phyloP scores from a whole-genome alignment of 2,888 invertebrate genomes.

The Sepioteuthis lessoniana region DNA sequence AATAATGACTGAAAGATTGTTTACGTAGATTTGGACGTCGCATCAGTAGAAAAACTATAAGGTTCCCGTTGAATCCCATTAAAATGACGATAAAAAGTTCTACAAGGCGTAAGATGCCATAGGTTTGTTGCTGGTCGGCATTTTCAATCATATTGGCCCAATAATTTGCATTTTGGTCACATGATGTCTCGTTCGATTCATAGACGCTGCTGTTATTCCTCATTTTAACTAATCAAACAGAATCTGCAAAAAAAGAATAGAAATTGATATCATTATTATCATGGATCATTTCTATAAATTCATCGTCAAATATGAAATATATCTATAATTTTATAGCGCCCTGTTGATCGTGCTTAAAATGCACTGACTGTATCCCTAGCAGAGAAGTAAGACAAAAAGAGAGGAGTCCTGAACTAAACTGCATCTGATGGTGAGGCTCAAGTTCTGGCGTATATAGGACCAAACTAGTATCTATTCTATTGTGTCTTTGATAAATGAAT shows the following conservation, averaged over 20 bases:
- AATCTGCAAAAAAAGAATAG: neutral
- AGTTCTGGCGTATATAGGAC: too few relatives aligned
- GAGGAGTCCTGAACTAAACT: too few relatives aligned
- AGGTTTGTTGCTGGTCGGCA: slow-evolving; percentile 47
- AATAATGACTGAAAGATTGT: slow-evolving; percentile 51
- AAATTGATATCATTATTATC: too few relatives aligned
- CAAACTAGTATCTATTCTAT: too few relatives aligned
- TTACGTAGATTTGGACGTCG: slow-evolving; percentile 45
- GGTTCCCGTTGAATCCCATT: slow-evolving; percentile 51
- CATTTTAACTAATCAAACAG: neutral
- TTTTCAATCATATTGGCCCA: slow-evolving; percentile 52
- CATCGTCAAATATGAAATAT: too few relatives aligned
- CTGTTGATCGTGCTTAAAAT: too few relatives aligned
- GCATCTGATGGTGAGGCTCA: too few relatives aligned
- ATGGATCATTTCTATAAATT: too few relatives aligned
- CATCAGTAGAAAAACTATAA: slow-evolving; percentile 50
- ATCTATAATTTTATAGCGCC: too few relatives aligned
- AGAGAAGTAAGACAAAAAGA: too few relatives aligned
- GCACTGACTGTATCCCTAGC: too few relatives aligned
- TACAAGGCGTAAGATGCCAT: slow-evolving; percentile 48
- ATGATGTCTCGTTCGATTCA: neutral
- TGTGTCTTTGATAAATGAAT: too few relatives aligned
- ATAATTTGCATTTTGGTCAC: slow-evolving; percentile 36
- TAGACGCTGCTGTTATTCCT: neutral
- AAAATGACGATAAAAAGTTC: slow-evolving; percentile 50